phyloP scores from a whole-genome alignment of 2,888 invertebrate genomes.

The Cetonia aurata region DNA sequence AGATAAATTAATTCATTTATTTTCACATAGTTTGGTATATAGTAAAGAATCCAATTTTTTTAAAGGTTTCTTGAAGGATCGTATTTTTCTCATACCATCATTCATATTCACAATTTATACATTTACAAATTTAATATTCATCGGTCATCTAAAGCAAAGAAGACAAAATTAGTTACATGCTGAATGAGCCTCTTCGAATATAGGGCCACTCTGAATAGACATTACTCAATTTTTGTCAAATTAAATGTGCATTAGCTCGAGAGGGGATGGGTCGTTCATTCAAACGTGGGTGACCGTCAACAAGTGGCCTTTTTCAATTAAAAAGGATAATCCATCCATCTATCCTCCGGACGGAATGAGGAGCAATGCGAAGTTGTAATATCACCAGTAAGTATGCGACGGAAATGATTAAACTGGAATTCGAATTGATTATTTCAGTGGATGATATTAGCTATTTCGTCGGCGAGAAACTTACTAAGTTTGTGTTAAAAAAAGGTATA shows the following conservation, averaged over 20 bases:
- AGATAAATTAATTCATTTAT: too few relatives aligned
- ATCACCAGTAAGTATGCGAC: slow-evolving; percentile 22
- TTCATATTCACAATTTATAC: too few relatives aligned
- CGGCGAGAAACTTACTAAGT: too few relatives aligned
- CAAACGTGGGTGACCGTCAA: slow-evolving; percentile 45
- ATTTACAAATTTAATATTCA: too few relatives aligned
- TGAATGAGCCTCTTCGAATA: not conserved
- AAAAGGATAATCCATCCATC: slow-evolving; percentile 36
- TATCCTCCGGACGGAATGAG: slow-evolving; percentile 19
- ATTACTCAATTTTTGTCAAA: slow-evolving; percentile 66
- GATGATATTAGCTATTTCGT: too few relatives aligned
- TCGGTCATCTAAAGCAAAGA: too few relatives aligned
- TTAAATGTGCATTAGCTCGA: slow-evolving; percentile 63
- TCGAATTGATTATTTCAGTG: slow-evolving; percentile 1
- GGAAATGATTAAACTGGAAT: slow-evolving; percentile 16
- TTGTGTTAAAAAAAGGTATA: too few relatives aligned
- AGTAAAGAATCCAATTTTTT: too few relatives aligned
- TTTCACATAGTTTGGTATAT: too few relatives aligned
- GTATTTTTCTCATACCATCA: too few relatives aligned
- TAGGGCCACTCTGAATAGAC: slow-evolving; percentile 60
- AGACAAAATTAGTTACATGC: too few relatives aligned
- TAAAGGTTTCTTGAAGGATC: too few relatives aligned
- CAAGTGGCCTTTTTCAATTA: slow-evolving; percentile 42
- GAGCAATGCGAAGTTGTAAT: slow-evolving; percentile 36
- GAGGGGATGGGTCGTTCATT: slow-evolving; percentile 46